Percentiles rank a stretch among this genome's conserved stretches.
These are phyloP conservation scores for Pemphredon lugubris DNA, from an alignment of 2,888 invertebrate species.

Conservation along the genomic window DNA sequence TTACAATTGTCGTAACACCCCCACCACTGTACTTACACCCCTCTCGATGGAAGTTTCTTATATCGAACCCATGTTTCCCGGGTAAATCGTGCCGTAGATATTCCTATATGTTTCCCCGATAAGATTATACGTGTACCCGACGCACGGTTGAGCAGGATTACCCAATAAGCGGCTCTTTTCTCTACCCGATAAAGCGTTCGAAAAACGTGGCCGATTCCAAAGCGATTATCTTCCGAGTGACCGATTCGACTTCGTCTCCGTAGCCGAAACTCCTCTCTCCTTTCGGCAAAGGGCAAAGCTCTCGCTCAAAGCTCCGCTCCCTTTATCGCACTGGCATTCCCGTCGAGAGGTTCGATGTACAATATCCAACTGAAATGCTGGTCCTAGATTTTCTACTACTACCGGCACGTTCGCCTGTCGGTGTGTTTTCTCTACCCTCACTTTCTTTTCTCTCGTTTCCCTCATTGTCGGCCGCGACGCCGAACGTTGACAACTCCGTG, in stretches of 20 bases:
- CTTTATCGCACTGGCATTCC: slow-evolving; percentile 64
- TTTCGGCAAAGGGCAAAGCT: slow-evolving; percentile 29
- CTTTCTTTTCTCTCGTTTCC: not conserved
- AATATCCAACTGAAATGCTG: too few species aligned
- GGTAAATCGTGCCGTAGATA: slow-evolving; percentile 32
- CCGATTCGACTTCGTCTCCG: slow-evolving; percentile 45
- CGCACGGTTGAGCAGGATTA: slow-evolving; percentile 54
- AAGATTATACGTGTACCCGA: slow-evolving; percentile 55
- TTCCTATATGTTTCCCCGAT: slow-evolving; percentile 55
- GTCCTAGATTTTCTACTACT: too few species aligned
- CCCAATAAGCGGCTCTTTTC: slow-evolving; percentile 53
- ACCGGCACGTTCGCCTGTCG: too few species aligned
- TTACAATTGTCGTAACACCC: too few species aligned
- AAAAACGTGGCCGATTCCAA: slow-evolving; percentile 50
- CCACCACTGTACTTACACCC: too few species aligned
- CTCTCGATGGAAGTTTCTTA: too few species aligned
- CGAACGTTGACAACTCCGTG: too few species aligned
- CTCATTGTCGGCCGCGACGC: too few species aligned
- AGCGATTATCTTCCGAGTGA: slow-evolving; percentile 58
- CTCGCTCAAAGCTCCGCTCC: slow-evolving; percentile 41
- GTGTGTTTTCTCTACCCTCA: too few species aligned
- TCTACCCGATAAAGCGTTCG: slow-evolving; percentile 49
- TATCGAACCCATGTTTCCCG: too few species aligned
- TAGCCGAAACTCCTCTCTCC: slow-evolving; percentile 45
- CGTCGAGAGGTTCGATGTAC: slow-evolving; percentile 37